phyloP scores from a whole-genome alignment of 2,797 vertebrate species.

The Zenarchopterus dispar region DNA sequence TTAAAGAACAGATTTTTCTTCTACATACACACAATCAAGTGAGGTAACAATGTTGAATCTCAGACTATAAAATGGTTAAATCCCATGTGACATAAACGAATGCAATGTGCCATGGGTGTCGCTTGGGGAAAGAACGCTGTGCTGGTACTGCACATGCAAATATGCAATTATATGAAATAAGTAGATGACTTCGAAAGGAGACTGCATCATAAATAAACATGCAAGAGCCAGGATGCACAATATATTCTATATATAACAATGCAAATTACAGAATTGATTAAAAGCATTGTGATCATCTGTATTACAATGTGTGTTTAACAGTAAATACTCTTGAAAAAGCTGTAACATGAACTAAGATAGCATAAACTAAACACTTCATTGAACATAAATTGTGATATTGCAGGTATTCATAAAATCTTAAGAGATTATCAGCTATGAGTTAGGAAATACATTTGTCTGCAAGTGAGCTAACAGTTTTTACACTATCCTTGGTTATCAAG shows the following conservation, averaged over 20 bases:
- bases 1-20: slow-evolving; percentile 45
- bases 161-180: slow-evolving; percentile 75
- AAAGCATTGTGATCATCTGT: slow-evolving; percentile 69
- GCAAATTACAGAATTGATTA: slow-evolving; percentile 73
- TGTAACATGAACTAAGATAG: slow-evolving; percentile 42
- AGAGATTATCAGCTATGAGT: neutral
- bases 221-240: slow-evolving; percentile 64
- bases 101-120: slow-evolving; percentile 60
- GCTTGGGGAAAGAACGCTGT: slow-evolving; percentile 58
- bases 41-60: slow-evolving; percentile 40
- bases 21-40: slow-evolving; percentile 40
- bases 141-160: slow-evolving; percentile 63
- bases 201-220: slow-evolving; percentile 78
- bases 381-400: slow-evolving; percentile 34
- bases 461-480: slow-evolving; percentile 26
- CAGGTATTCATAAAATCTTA: slow-evolving; percentile 6
- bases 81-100: slow-evolving; percentile 59
- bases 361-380: slow-evolving; percentile 47
- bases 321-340: slow-evolving; percentile 54
- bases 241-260: slow-evolving; percentile 76
- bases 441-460: neutral
- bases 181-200: slow-evolving; percentile 65
- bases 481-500: slow-evolving; percentile 4
- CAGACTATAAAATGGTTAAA: slow-evolving; percentile 43
- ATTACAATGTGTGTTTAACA: slow-evolving; percentile 57